Conservation (phyloP, 2,113 vertebrate species). For the Calonectris borealis region DNA sequence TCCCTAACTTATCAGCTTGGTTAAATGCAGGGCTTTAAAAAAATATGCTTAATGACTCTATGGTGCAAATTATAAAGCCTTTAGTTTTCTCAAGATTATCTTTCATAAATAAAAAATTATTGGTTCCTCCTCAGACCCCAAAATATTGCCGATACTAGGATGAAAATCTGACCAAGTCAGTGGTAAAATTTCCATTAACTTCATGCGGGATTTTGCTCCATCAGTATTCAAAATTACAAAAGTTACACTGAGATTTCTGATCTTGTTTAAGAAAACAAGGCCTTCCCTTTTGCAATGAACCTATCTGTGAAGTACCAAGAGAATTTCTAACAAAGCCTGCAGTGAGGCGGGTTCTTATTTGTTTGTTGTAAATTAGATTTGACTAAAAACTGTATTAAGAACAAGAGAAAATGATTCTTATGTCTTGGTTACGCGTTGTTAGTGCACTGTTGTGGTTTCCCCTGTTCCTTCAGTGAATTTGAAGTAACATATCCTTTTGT, state of each 20-base stretch:
- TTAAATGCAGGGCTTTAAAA: neutral
- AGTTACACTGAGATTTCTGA: neutral
- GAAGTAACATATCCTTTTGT: neutral
- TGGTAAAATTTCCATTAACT: neutral
- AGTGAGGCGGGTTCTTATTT: neutral
- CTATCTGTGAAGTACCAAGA: neutral
- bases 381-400: neutral
- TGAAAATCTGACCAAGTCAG: neutral
- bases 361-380: neutral
- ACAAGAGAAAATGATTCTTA: neutral
- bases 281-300: neutral
- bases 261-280: neutral
- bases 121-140: neutral
- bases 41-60: neutral
- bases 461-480: neutral
- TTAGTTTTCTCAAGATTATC: neutral
- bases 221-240: neutral
- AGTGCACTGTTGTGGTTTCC: neutral
- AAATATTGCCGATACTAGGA: neutral
- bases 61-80: neutral
- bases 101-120: neutral
- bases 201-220: neutral
- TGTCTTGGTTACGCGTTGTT: neutral
- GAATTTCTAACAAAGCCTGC: neutral
- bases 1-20: neutral